Conservation (phyloP, 1,140 invertebrate genomes). For the Dendroctonus ponderosae region DNA sequence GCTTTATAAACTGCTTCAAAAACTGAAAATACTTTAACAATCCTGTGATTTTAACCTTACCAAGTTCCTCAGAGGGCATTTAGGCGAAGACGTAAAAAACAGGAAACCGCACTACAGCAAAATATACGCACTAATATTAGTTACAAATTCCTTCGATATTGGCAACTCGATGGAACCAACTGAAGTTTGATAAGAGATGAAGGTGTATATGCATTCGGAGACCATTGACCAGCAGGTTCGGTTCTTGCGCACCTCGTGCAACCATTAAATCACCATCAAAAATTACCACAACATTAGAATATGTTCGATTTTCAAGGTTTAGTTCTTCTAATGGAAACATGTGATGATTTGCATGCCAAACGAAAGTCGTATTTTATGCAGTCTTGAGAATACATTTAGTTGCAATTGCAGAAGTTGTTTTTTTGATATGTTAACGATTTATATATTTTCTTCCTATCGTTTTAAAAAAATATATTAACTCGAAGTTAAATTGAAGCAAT, state of each 20-base stretch:
- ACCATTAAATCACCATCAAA: not conserved
- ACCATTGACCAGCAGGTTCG: conserved; percentile 8
- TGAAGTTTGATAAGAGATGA: conserved; percentile 17
- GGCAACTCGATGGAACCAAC: conserved; percentile 8
- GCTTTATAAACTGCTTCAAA: not conserved
- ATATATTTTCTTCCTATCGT: too few relatives aligned
- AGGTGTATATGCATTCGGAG: conserved; percentile 7
- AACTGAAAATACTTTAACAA: not conserved
- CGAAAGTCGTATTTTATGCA: too few relatives aligned
- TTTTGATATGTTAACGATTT: too few relatives aligned
- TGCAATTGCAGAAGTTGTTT: too few relatives aligned
- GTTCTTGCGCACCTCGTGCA: conserved; percentile 9
- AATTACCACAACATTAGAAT: too few relatives aligned
- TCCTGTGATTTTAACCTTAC: conserved; percentile 9
- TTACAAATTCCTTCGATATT: conserved; percentile 7
- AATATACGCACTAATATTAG: not conserved
- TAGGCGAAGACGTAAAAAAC: conserved; percentile 1
- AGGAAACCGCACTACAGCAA: not conserved
- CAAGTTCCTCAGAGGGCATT: conserved; percentile 18
- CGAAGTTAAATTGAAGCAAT: too few relatives aligned
- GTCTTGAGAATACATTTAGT: too few relatives aligned
- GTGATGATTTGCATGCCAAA: too few relatives aligned
- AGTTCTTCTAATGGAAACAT: too few relatives aligned
- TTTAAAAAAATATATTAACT: too few relatives aligned
- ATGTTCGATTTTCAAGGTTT: too few relatives aligned